Base-by-base conservation (phyloP, 2,888 invertebrate genomes). In the Onchidella celtica region DNA sequence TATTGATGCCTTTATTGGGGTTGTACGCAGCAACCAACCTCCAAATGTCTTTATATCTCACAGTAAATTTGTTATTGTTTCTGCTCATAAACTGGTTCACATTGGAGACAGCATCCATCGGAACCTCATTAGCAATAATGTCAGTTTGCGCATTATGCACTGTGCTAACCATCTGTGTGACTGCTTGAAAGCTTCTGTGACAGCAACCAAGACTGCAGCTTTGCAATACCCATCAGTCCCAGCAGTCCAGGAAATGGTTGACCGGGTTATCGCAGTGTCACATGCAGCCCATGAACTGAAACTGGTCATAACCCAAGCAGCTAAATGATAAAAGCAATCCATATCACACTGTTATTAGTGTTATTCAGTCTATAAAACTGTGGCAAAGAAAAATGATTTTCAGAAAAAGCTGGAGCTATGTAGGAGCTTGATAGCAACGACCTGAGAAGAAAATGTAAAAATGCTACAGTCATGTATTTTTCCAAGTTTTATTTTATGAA, bases 31-130 rank as follows among this genome's bases (percentile, higher is more conserved):
- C 93, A 98, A 97, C 90, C 97, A 98, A 92, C 97, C 98, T 59
- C 98, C 99, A 0, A 97, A 97, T 93, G 96, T 94, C 74, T 98
- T 98, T 93, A 96, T 98, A 75, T 97, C 97, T 21, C 97, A 98
- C 92, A 97, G 97, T 76, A 98, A 98, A 93, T 97, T 97, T 93
- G 97, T 99, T 14, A 97, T 98, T 55, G 95, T 99, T 72, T 97
- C 97, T 92, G 98, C 98, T 36, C 98, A 98, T 92, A 96, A 98
- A 92, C 95, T 99, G 90, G 97, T 99, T 29, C 97, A 97, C 92
- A 98, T 98, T 84, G 98, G 98, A 74, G 98, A 99, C 94, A 97
- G 97, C 72, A 96, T 98, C 38, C 96, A 97, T 92, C 95, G 97
- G 89, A 97, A 97, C 93, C 95, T 97, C 65, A 95, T 95, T 38